Evolutionary conservation across 2,113 vertebrate species (phyloP).

Genomic region (Pangasianodon hypophthalmus): DNA sequence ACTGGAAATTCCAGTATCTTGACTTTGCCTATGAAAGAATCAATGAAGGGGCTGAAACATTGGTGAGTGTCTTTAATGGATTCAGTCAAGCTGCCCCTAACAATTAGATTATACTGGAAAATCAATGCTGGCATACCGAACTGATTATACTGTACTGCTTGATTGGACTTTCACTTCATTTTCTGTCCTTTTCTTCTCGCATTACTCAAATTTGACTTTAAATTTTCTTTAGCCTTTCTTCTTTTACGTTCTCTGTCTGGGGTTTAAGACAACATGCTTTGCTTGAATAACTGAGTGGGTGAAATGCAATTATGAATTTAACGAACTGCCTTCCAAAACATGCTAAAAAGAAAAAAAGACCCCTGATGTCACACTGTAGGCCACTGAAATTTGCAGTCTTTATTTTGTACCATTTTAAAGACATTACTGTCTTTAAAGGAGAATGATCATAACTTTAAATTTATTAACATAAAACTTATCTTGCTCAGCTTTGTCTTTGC

Average conservation of each 20-base stretch:
- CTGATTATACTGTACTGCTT: slow-evolving; percentile 58
- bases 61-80: slow-evolving; percentile 63
- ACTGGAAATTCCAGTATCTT: slow-evolving; percentile 14
- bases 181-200: slow-evolving; percentile 43
- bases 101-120: slow-evolving; percentile 69
- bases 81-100: slow-evolving; percentile 60
- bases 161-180: slow-evolving; percentile 45
- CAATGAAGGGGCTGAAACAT: slow-evolving; percentile 55
- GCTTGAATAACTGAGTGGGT: slow-evolving; percentile 30
- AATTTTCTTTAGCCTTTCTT: slow-evolving; percentile 31
- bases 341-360: slow-evolving; percentile 21
- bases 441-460: neutral
- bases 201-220: slow-evolving; percentile 25
- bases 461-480: neutral
- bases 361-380: slow-evolving; percentile 7
- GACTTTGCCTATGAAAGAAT: slow-evolving; percentile 32
- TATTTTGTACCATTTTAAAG: neutral
- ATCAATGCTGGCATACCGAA: slow-evolving; percentile 66
- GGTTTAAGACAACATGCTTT: slow-evolving; percentile 25
- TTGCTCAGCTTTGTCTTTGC: neutral
- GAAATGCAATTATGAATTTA: slow-evolving; percentile 46
- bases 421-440: neutral
- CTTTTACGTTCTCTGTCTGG: slow-evolving; percentile 9
- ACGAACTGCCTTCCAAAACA: slow-evolving; percentile 11
- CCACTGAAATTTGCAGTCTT: neutral